Base-by-base conservation (phyloP, 2,888 invertebrate genomes). In the Rhyacophila evoluta region DNA sequence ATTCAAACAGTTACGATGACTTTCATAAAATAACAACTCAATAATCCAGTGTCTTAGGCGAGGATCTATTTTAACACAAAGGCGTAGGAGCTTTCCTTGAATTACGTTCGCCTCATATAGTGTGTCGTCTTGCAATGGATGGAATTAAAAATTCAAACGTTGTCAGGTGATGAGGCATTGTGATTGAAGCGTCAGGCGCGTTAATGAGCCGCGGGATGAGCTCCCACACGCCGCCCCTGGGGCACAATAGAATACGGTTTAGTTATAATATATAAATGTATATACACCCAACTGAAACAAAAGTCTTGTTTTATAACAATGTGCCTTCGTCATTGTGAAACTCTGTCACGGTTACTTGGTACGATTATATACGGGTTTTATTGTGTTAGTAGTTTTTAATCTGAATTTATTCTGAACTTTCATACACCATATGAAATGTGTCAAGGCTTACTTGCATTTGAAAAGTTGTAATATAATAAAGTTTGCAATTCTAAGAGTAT, bases 111-210 rank as follows among this genome's bases (percentile, higher is more conserved):
- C 12, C 55, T 55, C 29, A 55, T 19, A 8, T 12, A 19, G 55
- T 67, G 67, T 74, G 55, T 67, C 55, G 25, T 41, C 74, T 74
- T 74, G 74, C 41, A 74, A 74, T 74, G 55, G 55, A 41, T 12
- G 10, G 25, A 55, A 55, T 55, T 68, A 75, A 75, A 69, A 68
- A 68, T 68, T 75, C 75, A 29, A 68, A 68, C 68, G 38, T 69
- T 33, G 69, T 69, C 69, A 69, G 70, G 76, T 69, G 76, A 76
- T 77, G 72, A 72, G 27, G 67, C 72, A 77, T 72, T 28, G 41
- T 77, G 72, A 77, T 77, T 77, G 77, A 77, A 72, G 39, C 72
- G 39, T 77, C 77, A 77, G 72, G 72, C 69, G 39, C 71, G 72
- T 72, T 55, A 72, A 77, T 77, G 77, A 77, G 77, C 72, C 67